phyloP scores from a whole-genome alignment of 2,113 vertebrate genomes.

The Anarrhichthys ocellatus region DNA sequence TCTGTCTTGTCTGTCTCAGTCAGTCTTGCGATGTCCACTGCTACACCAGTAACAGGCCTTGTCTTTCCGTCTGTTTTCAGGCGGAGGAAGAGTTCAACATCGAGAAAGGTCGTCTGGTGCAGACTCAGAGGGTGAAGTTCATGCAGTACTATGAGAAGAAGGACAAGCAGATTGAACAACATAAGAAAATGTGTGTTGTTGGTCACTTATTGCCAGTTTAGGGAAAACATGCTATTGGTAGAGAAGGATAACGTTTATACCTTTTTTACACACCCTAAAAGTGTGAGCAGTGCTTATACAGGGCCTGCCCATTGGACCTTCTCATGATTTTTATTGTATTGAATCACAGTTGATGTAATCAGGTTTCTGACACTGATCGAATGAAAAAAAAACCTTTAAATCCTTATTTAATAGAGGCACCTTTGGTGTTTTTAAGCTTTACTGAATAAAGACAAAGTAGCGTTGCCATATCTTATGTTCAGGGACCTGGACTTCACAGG shows the following conservation, averaged over 20 bases:
- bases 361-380: not conserved
- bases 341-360: not conserved
- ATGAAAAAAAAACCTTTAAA: not conserved
- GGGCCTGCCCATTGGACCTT: not conserved
- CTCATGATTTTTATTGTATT: not conserved
- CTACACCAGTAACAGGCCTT: not conserved
- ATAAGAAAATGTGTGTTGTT: slow-evolving; percentile 94
- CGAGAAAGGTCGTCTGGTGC: slow-evolving; percentile 94
- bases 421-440: not conserved
- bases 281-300: not conserved
- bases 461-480: not conserved
- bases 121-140: slow-evolving; percentile 95
- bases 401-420: not conserved
- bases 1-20: no score
- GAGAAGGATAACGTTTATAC: not conserved
- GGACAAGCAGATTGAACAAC: slow-evolving; percentile 98
- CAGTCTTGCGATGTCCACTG: not conserved
- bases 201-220: not conserved
- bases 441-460: not conserved
- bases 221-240: not conserved
- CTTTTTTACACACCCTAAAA: not conserved
- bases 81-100: slow-evolving; percentile 98
- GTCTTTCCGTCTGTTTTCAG: slow-evolving; percentile 69
- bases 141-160: slow-evolving; percentile 98
- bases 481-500: not conserved